phyloP scores from a whole-genome alignment of 2,888 invertebrate genomes.

The Xestia rhomboidea region DNA sequence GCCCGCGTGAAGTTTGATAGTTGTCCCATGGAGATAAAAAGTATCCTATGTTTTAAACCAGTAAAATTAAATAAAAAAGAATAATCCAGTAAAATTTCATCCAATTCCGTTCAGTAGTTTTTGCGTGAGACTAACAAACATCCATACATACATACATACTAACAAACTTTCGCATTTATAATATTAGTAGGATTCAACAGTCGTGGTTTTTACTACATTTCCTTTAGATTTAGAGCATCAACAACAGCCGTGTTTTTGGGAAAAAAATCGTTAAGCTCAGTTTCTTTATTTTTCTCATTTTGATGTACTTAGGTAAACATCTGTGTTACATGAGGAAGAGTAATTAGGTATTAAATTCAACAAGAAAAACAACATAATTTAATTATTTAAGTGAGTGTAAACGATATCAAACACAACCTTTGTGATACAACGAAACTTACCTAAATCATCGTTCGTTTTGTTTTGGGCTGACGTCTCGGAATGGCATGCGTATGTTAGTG shows the following conservation, averaged over 20 bases:
- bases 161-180: too few relatives aligned
- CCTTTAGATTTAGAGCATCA: background rate
- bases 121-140: too few relatives aligned
- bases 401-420: background rate
- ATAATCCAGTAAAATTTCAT: too few relatives aligned
- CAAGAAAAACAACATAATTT: background rate
- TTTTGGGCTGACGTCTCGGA: constrained; percentile 65
- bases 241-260: background rate
- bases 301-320: background rate
- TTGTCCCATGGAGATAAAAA: too few relatives aligned
- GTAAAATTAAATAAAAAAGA: too few relatives aligned
- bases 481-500: constrained; percentile 61
- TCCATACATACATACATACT: too few relatives aligned
- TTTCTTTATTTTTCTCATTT: background rate
- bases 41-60: too few relatives aligned
- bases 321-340: background rate
- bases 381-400: background rate
- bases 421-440: constrained; percentile 43
- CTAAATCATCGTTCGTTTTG: constrained; percentile 70
- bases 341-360: background rate
- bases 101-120: too few relatives aligned
- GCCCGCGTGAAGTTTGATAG: too few relatives aligned
- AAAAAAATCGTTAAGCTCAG: background rate
- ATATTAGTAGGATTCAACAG: too few relatives aligned
- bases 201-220: background rate